Evolutionary conservation across 2,113 vertebrate genomes (phyloP).

Genomic region (human (Homo sapiens)): DNA sequence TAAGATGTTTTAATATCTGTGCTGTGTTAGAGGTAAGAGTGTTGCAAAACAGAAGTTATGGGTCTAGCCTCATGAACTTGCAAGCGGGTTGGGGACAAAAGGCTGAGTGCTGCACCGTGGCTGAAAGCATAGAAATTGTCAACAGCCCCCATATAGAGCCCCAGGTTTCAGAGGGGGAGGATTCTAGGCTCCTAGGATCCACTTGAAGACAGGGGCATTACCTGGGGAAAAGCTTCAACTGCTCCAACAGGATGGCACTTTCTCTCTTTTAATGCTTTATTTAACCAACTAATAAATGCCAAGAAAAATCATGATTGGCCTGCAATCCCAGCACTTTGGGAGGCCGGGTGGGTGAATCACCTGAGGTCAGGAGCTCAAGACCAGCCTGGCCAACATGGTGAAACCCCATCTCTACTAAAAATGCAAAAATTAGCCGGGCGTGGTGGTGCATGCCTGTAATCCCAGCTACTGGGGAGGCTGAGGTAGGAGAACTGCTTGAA

Average conservation of each 20-base stretch:
- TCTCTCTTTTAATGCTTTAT: background rate
- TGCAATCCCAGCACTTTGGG: too few relatives aligned
- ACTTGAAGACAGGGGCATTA: background rate
- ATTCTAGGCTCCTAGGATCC: background rate
- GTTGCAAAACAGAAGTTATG: background rate
- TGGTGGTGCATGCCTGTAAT: too few relatives aligned
- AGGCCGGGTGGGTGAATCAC: too few relatives aligned
- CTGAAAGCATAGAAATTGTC: background rate
- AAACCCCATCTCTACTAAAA: too few relatives aligned
- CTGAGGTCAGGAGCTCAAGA: too few relatives aligned
- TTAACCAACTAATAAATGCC: background rate
- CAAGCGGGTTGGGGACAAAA: background rate
- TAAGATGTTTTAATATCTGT: background rate
- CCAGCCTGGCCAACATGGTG: too few relatives aligned
- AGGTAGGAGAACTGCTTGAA: too few relatives aligned
- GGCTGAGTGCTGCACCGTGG: background rate
- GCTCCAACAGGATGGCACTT: background rate
- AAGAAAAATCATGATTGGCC: background rate
- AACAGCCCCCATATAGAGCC: background rate
- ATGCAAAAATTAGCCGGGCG: too few relatives aligned
- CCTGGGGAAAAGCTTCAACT: background rate
- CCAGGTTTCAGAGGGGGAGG: background rate
- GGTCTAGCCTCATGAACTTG: background rate
- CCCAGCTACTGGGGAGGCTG: too few relatives aligned
- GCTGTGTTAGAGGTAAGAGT: background rate